Conservation (phyloP, 2,797 vertebrate genomes). For the Pipistrellus kuhlii region DNA sequence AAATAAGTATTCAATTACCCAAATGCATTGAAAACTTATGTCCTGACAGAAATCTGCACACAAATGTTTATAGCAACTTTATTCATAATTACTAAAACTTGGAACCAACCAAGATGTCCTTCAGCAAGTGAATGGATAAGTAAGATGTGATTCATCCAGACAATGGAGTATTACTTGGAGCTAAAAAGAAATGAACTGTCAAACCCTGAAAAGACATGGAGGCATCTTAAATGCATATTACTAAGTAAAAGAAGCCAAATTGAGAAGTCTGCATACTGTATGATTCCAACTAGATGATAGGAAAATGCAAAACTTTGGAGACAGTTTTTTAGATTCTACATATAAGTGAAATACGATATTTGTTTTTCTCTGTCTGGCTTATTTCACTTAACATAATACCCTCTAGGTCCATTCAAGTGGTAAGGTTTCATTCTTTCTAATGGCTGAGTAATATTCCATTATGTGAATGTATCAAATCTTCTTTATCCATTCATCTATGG, state of each 20-base stretch:
- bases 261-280: neutral
- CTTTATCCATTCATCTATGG: neutral
- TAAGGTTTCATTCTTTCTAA: neutral
- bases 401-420: neutral
- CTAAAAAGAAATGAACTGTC: neutral
- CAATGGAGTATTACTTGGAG: neutral
- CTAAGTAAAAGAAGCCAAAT: neutral
- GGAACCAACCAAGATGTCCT: neutral
- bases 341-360: neutral
- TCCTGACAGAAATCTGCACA: neutral
- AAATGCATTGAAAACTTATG: neutral
- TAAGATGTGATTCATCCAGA: neutral
- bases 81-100: conserved; percentile 12
- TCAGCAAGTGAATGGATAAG: neutral
- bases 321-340: neutral
- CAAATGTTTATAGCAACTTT: neutral
- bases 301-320: neutral
- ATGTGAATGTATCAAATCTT: neutral
- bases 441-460: neutral
- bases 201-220: neutral
- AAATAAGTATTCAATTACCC: neutral
- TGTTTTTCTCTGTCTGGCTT: neutral
- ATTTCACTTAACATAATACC: neutral
- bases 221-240: neutral
- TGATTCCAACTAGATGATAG: neutral